Conservation (phyloP, 2,113 vertebrate species). For the Oreocharis arfaki region DNA sequence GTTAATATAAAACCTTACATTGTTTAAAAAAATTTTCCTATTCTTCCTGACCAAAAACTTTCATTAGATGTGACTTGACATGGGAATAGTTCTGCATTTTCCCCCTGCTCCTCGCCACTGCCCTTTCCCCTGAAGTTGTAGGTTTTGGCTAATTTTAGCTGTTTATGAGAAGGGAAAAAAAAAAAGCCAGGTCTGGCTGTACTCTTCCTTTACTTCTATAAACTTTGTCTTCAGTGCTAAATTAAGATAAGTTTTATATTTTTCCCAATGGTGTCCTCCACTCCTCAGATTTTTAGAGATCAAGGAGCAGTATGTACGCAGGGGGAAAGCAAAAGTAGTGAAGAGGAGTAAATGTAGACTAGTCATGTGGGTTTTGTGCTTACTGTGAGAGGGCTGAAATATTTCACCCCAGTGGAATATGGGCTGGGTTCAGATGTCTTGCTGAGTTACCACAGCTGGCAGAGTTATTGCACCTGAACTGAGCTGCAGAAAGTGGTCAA, state of each 20-base stretch:
- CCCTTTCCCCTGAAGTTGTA: background rate
- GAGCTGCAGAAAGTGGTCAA: background rate
- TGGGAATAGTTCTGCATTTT: background rate
- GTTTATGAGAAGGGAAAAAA: background rate
- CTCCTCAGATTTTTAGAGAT: background rate
- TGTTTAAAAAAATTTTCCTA: background rate
- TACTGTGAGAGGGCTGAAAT: background rate
- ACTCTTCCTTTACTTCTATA: background rate
- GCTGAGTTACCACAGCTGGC: background rate
- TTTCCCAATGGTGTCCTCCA: background rate
- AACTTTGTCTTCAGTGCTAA: background rate
- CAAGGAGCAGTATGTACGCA: background rate
- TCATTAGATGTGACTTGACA: background rate
- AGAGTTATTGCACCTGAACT: background rate
- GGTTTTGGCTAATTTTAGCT: background rate
- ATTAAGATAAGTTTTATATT: background rate
- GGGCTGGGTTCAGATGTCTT: background rate
- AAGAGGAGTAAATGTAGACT: background rate
- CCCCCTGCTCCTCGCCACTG: fast-evolving
- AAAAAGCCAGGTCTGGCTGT: background rate
- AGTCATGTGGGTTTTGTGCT: background rate
- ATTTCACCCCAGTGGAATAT: background rate
- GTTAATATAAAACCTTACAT: background rate
- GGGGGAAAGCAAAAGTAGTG: background rate
- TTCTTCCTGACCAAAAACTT: background rate